Conservation (phyloP, 2,888 invertebrate species). For the Smittia sp. region DNA sequence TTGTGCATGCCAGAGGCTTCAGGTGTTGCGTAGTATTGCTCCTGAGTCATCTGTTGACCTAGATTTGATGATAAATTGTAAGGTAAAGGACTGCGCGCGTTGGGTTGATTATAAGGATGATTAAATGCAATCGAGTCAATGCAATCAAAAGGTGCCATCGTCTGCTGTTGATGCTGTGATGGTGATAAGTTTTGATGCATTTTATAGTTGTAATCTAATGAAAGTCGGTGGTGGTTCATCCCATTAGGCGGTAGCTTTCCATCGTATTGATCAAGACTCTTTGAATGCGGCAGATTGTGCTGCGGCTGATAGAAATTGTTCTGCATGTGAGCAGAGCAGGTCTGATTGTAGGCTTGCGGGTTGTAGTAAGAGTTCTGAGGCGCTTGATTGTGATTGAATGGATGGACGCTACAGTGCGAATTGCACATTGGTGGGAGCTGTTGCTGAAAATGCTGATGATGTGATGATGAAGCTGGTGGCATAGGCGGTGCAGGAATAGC, state of each 20-base stretch:
- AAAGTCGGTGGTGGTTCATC: constrained; percentile 49
- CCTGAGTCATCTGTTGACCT: not conserved
- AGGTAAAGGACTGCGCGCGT: constrained; percentile 52
- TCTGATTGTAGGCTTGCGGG: constrained; percentile 13
- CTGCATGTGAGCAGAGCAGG: constrained; percentile 21
- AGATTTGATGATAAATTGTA: constrained; percentile 49
- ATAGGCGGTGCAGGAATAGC: constrained; percentile 24
- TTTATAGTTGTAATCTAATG: constrained; percentile 50
- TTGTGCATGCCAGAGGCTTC: not conserved
- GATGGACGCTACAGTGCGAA: constrained; percentile 35
- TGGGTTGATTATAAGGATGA: constrained; percentile 52
- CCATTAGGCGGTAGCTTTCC: not conserved
- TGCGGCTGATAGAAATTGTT: not conserved
- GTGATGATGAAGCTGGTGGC: constrained; percentile 13
- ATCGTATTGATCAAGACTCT: constrained; percentile 52
- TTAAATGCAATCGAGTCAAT: constrained; percentile 48
- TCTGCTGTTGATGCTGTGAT: constrained; percentile 36
- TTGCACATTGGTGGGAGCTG: constrained; percentile 23
- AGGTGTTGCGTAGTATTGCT: not conserved
- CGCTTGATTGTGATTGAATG: constrained; percentile 22
- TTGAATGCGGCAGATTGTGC: constrained; percentile 50
- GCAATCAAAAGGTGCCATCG: constrained; percentile 48
- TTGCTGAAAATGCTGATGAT: constrained; percentile 10
- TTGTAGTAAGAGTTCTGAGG: constrained; percentile 34
- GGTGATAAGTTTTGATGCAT: constrained; percentile 45